Base-by-base conservation (phyloP, 2,113 vertebrate species). In the Cyprinodon brontotheroides region DNA sequence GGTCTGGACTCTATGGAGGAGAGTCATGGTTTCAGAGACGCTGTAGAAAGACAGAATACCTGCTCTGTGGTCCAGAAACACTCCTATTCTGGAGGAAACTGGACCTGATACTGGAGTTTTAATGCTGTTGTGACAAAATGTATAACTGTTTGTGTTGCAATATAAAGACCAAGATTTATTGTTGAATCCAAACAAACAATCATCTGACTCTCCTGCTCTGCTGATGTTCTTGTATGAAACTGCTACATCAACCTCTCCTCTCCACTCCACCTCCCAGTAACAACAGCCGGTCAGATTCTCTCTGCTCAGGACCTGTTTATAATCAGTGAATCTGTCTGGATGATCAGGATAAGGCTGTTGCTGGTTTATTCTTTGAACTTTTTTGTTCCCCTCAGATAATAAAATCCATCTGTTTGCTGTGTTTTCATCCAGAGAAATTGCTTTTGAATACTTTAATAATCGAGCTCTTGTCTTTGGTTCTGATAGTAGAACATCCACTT, bases 331-430 rank as follows among this genome's bases (percentile, higher is more conserved):
- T n/a, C 68, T 75, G 45, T 79, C 68, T 29, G 48, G 68, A 64
- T 68, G 68, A 11, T 5, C 0, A 59, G 72, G 0, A 65, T 29
- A 59, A n/a, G 7, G 0, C 0, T 4, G 39, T 14, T 13, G 0
- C 40, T 39, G 0, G 0, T 13, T 0, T 50, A 4, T 22, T 0
- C 5, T 0, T 6, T 37, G 72, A 12, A 0, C 38, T 61, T 72
- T 83, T 45, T 47, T 79, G 60, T 79, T 83, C 0, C n/a, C 50
- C 2, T 83, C 17, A 53, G 81, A 75, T 50, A 79, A 53, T 9
- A 72, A 22, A 4, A 83, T 13, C 1, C 0, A 0, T 0, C 0
- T 14, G 10, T 38, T 0, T 22, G 60, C 64, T 40, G 76, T 75
- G 41, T 72, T 75, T 72, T 60, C 48, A 69, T 75, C 75, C 70